Evolutionary conservation across 1,140 invertebrate genomes (phyloP).

Genomic region (Olivierus martensii): DNA sequence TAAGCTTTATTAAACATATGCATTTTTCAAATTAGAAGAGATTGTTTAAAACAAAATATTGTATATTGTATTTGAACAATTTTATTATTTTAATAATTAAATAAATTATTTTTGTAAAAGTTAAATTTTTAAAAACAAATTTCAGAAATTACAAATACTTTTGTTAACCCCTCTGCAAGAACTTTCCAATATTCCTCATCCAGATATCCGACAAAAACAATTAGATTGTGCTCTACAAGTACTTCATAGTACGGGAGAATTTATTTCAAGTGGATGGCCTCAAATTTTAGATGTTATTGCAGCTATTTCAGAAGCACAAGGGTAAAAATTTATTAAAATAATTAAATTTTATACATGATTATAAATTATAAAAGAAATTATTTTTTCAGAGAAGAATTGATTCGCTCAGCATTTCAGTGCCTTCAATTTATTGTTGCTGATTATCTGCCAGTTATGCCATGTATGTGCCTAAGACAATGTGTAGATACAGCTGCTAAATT

Average conservation of each 20-base stretch:
- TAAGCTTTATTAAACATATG: too few relatives aligned
- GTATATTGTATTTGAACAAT: background rate
- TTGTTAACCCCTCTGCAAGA: constrained; percentile 77
- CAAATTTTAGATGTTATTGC: constrained; percentile 86
- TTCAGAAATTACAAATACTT: constrained; percentile 64
- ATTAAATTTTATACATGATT: constrained; percentile 11
- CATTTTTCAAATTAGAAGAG: too few relatives aligned
- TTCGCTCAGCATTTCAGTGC: constrained; percentile 89
- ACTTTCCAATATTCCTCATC: constrained; percentile 71
- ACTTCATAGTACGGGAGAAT: constrained; percentile 81
- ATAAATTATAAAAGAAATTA: too few relatives aligned
- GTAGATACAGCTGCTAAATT: constrained; percentile 92
- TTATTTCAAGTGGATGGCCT: constrained; percentile 84
- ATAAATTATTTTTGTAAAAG: background rate
- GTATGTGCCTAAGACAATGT: constrained; percentile 72
- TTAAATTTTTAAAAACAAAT: too few relatives aligned
- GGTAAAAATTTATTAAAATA: constrained; percentile 39
- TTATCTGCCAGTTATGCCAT: constrained; percentile 75
- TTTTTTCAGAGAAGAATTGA: constrained; percentile 61
- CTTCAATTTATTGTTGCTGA: constrained; percentile 94
- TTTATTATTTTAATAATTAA: constrained; percentile 1
- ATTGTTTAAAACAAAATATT: too few relatives aligned
- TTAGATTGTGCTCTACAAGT: constrained; percentile 87
- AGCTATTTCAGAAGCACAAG: constrained; percentile 80
- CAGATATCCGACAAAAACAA: constrained; percentile 87